Base-by-base conservation (phyloP, 2,113 vertebrate genomes). In the Larimichthys crocea region DNA sequence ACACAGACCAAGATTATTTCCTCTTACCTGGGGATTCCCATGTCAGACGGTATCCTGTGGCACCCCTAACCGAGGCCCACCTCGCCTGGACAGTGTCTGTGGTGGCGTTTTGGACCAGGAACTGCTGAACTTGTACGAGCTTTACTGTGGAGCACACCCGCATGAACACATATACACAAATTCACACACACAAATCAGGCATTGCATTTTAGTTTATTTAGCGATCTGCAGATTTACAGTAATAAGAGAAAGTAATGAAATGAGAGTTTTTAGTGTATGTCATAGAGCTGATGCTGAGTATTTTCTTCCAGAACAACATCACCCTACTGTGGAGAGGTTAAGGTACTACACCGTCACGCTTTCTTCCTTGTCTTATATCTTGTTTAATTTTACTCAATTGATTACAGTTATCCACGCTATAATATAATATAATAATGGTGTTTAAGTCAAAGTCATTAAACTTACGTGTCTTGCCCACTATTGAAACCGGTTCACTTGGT, bases 1-100 rank as follows among this genome's bases (percentile, higher is more conserved):
- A 31, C 2, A 2, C 3, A 31, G 24, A 55, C 19, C 44, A 24
- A 24, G 40, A 14, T 29, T 16, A 17, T 7, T 24, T 67, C 6
- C 22, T 46, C 2, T 74, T 55, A 97, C 97, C 96, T 95, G 90
- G 60, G 7, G 96, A 95, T 6, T 91, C 91, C 97, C 97, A 98
- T 26, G 96, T 97, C 52, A 98, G 94, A 11, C 97, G 93, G 92
- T 97, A 97, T 2, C 97, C 97, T 0, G 96, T 93, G 2, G 97
- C 97, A 10, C 97, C 97, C 5, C 61, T 92, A 4, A 97, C 95
- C 0, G 95, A 87, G 1, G 88, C 82, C 97, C 97, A 98, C 15
- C 94, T 84, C 0, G 95, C 96, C 82, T 96, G 96, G 29, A 97
- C 86, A 0, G 96, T 96, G 93, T 97, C 88, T 0, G 96, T 97